Base-by-base conservation (phyloP, 2,888 invertebrate genomes). In the Malacosoma neustria region DNA sequence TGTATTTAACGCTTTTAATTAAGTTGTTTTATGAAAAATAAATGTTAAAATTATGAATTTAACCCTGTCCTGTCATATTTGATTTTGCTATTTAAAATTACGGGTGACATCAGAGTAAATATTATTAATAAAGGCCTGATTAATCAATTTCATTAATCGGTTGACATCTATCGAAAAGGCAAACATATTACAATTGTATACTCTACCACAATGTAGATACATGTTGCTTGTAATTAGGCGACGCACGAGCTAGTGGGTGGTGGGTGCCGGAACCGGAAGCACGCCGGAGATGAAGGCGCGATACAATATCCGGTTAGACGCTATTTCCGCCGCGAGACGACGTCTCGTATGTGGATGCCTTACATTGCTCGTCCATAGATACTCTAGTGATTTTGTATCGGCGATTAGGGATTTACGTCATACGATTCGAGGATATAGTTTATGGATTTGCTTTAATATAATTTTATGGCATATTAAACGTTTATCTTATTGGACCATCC, bases 251-350 rank as follows among this genome's bases (percentile, higher is more conserved):
- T 48, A 41, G 61, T 48, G 62, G 66, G 60, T 58, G 61, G 57
- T 50, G 63, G 69, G 63, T 57, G 65, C 63, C 71, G 79, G 81
- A 81, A 75, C 66, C 74, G 84, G 82, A 82, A 77, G 77, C 72
- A 49, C 62, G 71, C 85, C 85, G 85, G 85, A 85, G 85, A 85
- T 85, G 85, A 85, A 85, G 84, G 79, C 84, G 79, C 85, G 85
- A 85, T 85, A 85, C 84, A 85, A 85, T 85, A 85, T 85, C 85
- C 85, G 84, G 85, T 81, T 77, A 74, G 79, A 75, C 79, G 81
- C 82, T 76, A 80, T 82, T 80, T 84, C 85, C 84, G 80, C 75
- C 79, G 73, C 74, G 77, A 72, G 76, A 76, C 69, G 72, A 62
- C 64, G 64, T 64, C 37, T 61, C 66, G 70, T 73, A 72, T 79